phyloP scores from a whole-genome alignment of 1,140 invertebrate species.

The Euborellia annulipes region DNA sequence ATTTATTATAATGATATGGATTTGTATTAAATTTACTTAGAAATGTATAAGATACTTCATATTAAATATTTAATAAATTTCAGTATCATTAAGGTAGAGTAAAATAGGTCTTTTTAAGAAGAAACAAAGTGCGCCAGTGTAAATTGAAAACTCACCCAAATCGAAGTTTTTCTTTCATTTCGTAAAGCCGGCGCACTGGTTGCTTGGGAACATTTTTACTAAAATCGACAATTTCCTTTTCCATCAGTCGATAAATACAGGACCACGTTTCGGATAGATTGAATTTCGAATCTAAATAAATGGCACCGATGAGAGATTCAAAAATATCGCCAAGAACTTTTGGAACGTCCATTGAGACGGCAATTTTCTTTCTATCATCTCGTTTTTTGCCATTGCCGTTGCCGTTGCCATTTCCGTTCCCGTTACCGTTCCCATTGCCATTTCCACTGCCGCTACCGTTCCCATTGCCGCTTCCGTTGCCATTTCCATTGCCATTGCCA shows the following conservation, averaged over 20 bases:
- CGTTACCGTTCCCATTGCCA: too few relatives aligned
- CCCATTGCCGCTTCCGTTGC: too few relatives aligned
- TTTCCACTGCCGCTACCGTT: too few relatives aligned
- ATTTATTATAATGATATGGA: too few relatives aligned
- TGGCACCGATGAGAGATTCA: constrained; percentile 81
- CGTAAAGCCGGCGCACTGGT: constrained; percentile 67
- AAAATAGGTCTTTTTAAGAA: too few relatives aligned
- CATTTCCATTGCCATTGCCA: too few relatives aligned
- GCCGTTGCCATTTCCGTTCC: constrained; percentile 40
- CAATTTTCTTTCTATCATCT: constrained; percentile 42
- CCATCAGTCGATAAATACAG: constrained; percentile 60
- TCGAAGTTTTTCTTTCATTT: constrained; percentile 35
- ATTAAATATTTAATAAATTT: too few relatives aligned
- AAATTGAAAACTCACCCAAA: constrained; percentile 34
- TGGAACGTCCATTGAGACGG: constrained; percentile 71
- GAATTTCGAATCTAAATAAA: constrained; percentile 76
- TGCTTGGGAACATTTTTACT: constrained; percentile 74
- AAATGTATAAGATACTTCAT: too few relatives aligned
- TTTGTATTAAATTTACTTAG: too few relatives aligned
- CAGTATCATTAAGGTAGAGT: too few relatives aligned
- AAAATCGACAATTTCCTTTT: constrained; percentile 57
- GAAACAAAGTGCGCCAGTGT: too few relatives aligned
- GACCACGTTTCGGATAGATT: constrained; percentile 66
- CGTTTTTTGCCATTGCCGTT: constrained; percentile 36
- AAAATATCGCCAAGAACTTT: constrained; percentile 91